phyloP scores from a whole-genome alignment of 2,888 invertebrate genomes.

The Neoitamus cyanurus region DNA sequence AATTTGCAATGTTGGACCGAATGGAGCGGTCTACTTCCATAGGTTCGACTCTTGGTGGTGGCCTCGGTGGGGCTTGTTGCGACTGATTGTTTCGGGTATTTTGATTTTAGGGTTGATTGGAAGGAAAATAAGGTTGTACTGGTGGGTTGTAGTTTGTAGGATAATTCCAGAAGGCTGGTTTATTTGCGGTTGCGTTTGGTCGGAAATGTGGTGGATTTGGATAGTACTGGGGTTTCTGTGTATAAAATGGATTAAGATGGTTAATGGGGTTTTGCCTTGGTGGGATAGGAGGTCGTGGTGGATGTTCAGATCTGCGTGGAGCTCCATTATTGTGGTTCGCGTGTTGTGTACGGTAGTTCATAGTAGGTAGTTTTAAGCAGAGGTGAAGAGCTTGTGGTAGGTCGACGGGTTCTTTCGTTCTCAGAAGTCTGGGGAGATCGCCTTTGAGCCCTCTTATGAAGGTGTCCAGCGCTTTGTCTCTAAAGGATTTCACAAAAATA shows the following conservation, averaged over 20 bases:
- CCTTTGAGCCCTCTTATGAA: constrained; percentile 53
- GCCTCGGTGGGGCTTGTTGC: too few relatives aligned
- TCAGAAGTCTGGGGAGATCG: constrained; percentile 7
- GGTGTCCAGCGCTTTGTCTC: constrained; percentile 54
- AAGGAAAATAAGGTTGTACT: background rate
- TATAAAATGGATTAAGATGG: background rate
- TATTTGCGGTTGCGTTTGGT: background rate
- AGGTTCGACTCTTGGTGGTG: too few relatives aligned
- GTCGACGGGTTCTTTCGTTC: constrained; percentile 26
- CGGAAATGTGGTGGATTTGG: background rate
- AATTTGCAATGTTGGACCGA: too few relatives aligned
- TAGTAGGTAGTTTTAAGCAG: constrained; percentile 42
- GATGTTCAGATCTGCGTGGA: background rate
- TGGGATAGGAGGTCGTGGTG: background rate
- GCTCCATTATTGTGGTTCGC: background rate
- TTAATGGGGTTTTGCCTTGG: background rate
- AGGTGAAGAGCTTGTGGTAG: constrained; percentile 50
- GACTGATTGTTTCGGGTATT: background rate
- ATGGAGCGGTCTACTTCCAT: too few relatives aligned
- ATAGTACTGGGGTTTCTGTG: background rate
- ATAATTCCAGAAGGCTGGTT: background rate
- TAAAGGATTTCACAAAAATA: constrained; percentile 50
- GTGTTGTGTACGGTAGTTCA: background rate
- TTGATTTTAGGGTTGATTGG: background rate
- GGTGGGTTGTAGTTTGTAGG: background rate